Base-by-base conservation (phyloP, 2,888 invertebrate genomes). In the Julus scandinavius region DNA sequence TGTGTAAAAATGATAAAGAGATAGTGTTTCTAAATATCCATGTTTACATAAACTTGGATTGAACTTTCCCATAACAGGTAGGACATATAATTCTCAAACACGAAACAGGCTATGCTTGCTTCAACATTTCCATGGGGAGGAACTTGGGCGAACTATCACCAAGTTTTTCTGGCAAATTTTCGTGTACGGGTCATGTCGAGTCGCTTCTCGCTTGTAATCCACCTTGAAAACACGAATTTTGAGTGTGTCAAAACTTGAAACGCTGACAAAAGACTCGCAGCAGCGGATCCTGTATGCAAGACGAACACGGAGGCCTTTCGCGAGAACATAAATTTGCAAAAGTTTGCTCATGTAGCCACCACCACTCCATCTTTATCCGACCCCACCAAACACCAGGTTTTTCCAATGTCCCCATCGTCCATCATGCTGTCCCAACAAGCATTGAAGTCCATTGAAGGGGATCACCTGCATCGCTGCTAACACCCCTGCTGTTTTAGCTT, bases 401-500 rank as follows among this genome's bases (percentile, higher is more conserved):
- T 58, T 58, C 58, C 58, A 58, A 58, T 58, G 58, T 58, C 84
- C 84, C 41, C 84, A 84, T 87, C 87, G 87, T 87, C 87, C 87
- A 87, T 87, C 87, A 87, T 87, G 20, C 87, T 87, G 87, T 87
- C 87, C 63, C 45, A 49, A 84, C 84, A 84, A 84, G 40, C 41
- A 84, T 84, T 84, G 84, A 84, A 84, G 84, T 84, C 40, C 84
- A 41, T 84, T 84, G 38, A 84, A 41, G 49, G 86, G 49, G 45
- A 86, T 86, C 86, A 86, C 86, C 86, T 86, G 86, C 86, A 45
- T 86, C 41, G 40, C 20, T 63, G 40, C 87, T 87, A 87, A 87
- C 40, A 50, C 63, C 87, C 87, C 87, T 87, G 87, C 87, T 87
- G 87, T 87, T 87, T 87, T 87, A 87, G 87, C 87, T 87, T 87